Conservation (phyloP, 2,797 vertebrate species). For the Martes flavigula region DNA sequence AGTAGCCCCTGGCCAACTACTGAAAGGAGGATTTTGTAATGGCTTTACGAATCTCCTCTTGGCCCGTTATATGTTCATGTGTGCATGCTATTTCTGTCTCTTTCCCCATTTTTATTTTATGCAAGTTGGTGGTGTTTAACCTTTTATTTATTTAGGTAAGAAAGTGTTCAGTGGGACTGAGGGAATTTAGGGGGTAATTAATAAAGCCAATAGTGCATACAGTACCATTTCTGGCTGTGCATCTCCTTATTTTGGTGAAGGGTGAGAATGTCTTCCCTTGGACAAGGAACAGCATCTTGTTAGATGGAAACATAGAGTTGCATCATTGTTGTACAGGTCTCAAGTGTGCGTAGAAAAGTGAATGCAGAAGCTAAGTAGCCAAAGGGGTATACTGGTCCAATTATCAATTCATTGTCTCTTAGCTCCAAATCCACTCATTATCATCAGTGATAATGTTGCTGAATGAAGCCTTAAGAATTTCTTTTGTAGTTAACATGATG, state of each 20-base stretch:
- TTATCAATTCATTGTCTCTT: background rate
- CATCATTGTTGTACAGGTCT: background rate
- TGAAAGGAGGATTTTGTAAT: background rate
- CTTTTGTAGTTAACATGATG: background rate
- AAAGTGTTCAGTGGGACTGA: background rate
- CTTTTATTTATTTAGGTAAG: background rate
- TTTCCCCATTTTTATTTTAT: background rate
- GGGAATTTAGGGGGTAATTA: background rate
- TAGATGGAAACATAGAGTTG: background rate
- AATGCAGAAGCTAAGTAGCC: background rate
- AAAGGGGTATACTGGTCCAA: background rate
- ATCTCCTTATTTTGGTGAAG: background rate
- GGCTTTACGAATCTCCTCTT: background rate
- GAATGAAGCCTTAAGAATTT: background rate
- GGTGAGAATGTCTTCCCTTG: background rate
- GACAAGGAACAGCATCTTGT: background rate
- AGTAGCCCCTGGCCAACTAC: background rate
- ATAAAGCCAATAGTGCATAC: background rate
- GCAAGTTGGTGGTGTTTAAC: background rate
- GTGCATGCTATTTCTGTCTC: background rate
- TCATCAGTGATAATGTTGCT: background rate
- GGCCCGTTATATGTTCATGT: background rate
- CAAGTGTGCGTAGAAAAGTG: background rate
- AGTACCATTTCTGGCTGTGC: background rate
- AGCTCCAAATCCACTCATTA: background rate